Evolutionary conservation across 2,888 invertebrate genomes (phyloP).

Genomic region (Rhamnusium bicolor): DNA sequence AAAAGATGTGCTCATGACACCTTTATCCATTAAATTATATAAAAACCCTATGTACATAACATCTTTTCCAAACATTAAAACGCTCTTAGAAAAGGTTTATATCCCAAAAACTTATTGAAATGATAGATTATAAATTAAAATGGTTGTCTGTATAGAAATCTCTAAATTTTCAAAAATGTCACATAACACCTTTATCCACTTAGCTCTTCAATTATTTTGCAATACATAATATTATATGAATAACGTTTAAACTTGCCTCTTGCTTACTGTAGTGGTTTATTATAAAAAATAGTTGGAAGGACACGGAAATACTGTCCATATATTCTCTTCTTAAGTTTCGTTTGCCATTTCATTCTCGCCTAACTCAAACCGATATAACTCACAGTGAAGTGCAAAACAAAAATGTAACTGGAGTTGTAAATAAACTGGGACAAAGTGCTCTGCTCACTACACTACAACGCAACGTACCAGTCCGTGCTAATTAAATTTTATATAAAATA

Average conservation of each 20-base stretch:
- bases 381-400: constrained; percentile 2
- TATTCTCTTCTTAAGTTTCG: neutral
- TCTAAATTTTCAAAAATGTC: too few relatives aligned
- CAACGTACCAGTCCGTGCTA: constrained; percentile 25
- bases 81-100: too few relatives aligned
- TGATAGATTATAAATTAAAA: too few relatives aligned
- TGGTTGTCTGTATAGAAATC: too few relatives aligned
- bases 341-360: neutral
- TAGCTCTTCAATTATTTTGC: too few relatives aligned
- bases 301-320: neutral
- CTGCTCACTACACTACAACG: neutral
- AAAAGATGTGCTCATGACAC: too few relatives aligned
- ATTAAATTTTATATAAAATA: constrained; percentile 47
- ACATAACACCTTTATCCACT: too few relatives aligned
- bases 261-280: neutral
- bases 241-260: neutral
- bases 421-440: constrained; percentile 16
- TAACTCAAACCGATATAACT: neutral
- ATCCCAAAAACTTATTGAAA: too few relatives aligned
- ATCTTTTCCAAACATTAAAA: too few relatives aligned
- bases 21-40: too few relatives aligned
- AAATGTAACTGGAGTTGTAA: constrained; percentile 1
- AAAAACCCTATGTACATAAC: too few relatives aligned
- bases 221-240: too few relatives aligned
- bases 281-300: neutral